Conservation (phyloP, 1,140 invertebrate species). For the Lepidurus packardi region DNA sequence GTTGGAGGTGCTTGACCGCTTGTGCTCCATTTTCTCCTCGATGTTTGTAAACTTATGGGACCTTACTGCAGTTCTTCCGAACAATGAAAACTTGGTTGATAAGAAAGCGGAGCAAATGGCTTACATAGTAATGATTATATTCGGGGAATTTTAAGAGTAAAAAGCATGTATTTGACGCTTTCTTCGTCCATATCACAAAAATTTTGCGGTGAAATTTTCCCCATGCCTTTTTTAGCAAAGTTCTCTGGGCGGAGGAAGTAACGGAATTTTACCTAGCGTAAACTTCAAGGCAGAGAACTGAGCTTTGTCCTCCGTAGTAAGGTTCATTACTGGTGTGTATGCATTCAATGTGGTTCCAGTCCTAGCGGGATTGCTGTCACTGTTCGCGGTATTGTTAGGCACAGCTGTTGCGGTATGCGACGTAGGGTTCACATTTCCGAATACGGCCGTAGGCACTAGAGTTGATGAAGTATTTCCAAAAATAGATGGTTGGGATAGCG, state of each 20-base stretch:
- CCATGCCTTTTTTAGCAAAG: not conserved
- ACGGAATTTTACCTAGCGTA: slow-evolving; percentile 7
- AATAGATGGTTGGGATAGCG: not conserved
- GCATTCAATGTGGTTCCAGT: not conserved
- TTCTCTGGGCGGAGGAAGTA: not conserved
- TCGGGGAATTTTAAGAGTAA: not conserved
- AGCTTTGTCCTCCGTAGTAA: not conserved
- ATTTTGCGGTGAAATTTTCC: not conserved
- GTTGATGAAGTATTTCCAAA: not conserved
- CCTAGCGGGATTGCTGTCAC: not conserved
- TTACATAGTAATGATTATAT: not conserved
- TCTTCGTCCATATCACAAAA: not conserved
- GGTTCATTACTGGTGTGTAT: not conserved
- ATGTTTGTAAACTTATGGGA: not conserved
- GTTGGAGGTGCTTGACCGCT: not conserved
- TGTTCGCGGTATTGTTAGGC: not conserved
- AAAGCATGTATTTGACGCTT: not conserved
- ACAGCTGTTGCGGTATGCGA: not conserved
- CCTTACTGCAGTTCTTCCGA: not conserved
- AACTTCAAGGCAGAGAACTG: not conserved
- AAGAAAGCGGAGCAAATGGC: slow-evolving; percentile 1
- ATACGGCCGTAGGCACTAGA: not conserved
- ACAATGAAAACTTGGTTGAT: not conserved
- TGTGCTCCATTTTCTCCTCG: not conserved
- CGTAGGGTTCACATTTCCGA: not conserved